phyloP scores from a whole-genome alignment of 2,113 vertebrate species.

The Psilopsiagon aurifrons region DNA sequence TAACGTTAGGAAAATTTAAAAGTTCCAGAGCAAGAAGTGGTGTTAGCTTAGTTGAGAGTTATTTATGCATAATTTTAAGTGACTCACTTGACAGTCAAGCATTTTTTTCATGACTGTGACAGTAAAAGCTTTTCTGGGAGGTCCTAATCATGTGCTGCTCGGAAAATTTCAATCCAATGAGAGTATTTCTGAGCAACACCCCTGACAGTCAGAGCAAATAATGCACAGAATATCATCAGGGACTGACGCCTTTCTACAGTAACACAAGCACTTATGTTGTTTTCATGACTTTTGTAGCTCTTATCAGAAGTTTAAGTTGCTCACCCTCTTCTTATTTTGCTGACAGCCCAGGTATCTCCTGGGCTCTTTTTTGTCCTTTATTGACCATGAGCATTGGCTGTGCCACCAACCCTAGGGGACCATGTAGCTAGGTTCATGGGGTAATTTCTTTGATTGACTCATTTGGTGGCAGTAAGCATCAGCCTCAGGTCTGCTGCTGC shows the following conservation, averaged over 20 bases:
- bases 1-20: neutral
- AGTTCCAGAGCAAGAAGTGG: neutral
- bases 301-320: neutral
- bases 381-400: neutral
- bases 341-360: neutral
- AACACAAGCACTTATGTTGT: neutral
- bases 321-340: neutral
- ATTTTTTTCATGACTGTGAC: neutral
- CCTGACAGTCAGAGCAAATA: neutral
- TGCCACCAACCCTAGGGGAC: neutral
- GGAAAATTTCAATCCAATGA: neutral
- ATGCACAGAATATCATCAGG: neutral
- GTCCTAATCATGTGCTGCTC: neutral
- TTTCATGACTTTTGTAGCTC: neutral
- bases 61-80: neutral
- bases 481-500: fast-evolving
- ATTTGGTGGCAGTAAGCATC: neutral
- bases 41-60: neutral
- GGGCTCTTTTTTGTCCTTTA: neutral
- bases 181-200: neutral
- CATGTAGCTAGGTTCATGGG: neutral
- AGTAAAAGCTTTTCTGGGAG: neutral
- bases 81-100: neutral
- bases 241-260: neutral
- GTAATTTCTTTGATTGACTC: neutral